These are phyloP conservation scores for Paracentrotus lividus DNA, from an alignment of 53 echinoderm and acorn worm species.

Conservation along the genomic window DNA sequence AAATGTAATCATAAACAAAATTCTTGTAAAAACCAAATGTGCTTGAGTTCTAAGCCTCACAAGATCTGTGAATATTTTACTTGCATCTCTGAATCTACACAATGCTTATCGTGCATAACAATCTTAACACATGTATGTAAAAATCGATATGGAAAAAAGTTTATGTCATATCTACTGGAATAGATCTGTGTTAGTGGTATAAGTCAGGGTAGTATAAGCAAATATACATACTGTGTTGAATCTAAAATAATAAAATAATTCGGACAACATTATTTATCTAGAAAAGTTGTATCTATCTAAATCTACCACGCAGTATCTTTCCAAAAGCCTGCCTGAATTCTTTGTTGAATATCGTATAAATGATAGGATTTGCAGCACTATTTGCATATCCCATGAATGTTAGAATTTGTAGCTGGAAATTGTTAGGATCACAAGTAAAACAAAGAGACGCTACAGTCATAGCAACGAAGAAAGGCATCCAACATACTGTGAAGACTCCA, in stretches of 20 bases:
- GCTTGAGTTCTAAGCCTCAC: too few relatives aligned
- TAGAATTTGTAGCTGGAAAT: slow-evolving; percentile 26
- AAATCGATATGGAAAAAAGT: background rate
- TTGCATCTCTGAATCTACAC: too few relatives aligned
- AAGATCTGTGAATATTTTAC: too few relatives aligned
- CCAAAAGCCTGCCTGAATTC: slow-evolving; percentile 70
- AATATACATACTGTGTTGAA: background rate
- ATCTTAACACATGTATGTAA: too few relatives aligned
- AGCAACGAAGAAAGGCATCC: slow-evolving; percentile 47
- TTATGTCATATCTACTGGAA: too few relatives aligned
- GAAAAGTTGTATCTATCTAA: background rate
- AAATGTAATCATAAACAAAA: too few relatives aligned
- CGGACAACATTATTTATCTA: background rate
- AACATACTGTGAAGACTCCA: slow-evolving; percentile 36
- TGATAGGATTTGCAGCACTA: slow-evolving; percentile 69
- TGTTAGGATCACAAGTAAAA: slow-evolving; percentile 26
- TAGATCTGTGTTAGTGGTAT: background rate
- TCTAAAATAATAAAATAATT: background rate
- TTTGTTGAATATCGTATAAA: slow-evolving; percentile 73
- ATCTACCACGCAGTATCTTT: slow-evolving; percentile 39
- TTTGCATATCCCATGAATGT: slow-evolving; percentile 71
- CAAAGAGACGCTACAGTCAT: background rate
- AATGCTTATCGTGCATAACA: too few relatives aligned
- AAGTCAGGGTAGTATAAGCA: background rate
- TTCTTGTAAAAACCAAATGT: too few relatives aligned